A percentile compares a stretch with the other conserved stretches of the same genome.
Evolutionary conservation across 2,113 vertebrate species (phyloP).

Genomic region (Sinosuthora webbiana): DNA sequence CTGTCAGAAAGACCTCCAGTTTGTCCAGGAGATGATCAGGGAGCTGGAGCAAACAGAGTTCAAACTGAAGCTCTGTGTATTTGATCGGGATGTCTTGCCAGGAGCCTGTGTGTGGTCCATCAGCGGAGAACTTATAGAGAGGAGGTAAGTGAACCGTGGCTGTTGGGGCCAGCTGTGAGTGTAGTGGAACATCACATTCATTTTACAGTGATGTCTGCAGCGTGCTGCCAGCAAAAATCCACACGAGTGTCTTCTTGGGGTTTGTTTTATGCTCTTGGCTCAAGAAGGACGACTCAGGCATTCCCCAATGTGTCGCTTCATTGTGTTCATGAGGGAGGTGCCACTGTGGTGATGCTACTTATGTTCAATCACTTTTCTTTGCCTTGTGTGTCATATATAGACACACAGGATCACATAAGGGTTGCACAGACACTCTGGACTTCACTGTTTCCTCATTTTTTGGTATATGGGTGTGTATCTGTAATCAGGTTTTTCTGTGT

Average conservation of each 20-base stretch:
- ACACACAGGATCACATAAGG: neutral
- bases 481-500: neutral
- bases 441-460: neutral
- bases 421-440: neutral
- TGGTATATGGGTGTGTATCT: neutral
- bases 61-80: conserved; percentile 92
- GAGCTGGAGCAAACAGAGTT: conserved; percentile 87
- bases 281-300: neutral
- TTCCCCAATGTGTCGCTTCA: neutral
- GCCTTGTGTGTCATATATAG: neutral
- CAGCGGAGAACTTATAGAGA: conserved; percentile 94
- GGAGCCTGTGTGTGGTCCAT: conserved; percentile 95
- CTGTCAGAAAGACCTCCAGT: conserved; percentile 88
- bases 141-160: conserved; percentile 70
- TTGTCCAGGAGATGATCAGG: conserved; percentile 94
- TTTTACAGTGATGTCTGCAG: neutral
- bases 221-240: neutral
- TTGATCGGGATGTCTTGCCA: conserved; percentile 93
- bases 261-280: neutral
- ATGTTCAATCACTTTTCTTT: rapidly evolving
- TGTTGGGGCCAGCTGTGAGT: neutral
- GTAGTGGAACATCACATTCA: neutral
- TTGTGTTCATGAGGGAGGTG: neutral
- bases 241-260: neutral
- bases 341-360: neutral